phyloP scores from a whole-genome alignment of 2,888 invertebrate species.

The Galerucella calmariensis region DNA sequence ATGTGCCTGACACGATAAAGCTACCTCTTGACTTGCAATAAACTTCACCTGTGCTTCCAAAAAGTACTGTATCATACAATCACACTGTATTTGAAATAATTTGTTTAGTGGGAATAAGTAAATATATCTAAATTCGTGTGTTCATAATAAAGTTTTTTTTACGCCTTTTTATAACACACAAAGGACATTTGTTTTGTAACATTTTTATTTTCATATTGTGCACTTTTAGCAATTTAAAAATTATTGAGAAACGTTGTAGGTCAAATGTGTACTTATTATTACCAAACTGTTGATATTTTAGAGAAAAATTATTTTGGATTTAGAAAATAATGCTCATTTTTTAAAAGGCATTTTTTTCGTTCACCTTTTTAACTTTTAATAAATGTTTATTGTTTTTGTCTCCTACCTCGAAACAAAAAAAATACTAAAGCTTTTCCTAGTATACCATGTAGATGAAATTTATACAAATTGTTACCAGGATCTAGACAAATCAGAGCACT shows the following conservation, averaged over 20 bases:
- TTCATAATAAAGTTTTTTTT: background rate
- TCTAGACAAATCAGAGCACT: constrained; percentile 50
- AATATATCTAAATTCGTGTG: no score
- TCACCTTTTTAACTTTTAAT: constrained; percentile 17
- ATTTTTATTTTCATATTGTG: constrained; percentile 25
- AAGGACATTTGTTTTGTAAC: background rate
- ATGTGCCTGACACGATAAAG: background rate
- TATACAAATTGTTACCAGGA: constrained; percentile 46
- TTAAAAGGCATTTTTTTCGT: constrained; percentile 24
- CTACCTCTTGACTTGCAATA: background rate
- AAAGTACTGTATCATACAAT: background rate
- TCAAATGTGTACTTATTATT: constrained; percentile 48
- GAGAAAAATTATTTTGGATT: constrained; percentile 40
- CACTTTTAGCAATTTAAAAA: constrained; percentile 36
- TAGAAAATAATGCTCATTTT: constrained; percentile 38
- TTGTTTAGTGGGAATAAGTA: no score
- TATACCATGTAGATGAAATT: constrained; percentile 41
- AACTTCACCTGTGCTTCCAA: background rate
- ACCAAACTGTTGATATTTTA: constrained; percentile 49
- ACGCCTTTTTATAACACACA: background rate
- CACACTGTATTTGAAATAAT: background rate
- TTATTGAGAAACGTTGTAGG: constrained; percentile 37
- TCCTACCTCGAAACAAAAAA: constrained; percentile 43
- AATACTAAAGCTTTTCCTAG: constrained; percentile 44
- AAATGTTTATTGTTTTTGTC: constrained; percentile 33